Evolutionary conservation across 1,140 invertebrate species (phyloP).

Genomic region (Dendrolimus punctatus): DNA sequence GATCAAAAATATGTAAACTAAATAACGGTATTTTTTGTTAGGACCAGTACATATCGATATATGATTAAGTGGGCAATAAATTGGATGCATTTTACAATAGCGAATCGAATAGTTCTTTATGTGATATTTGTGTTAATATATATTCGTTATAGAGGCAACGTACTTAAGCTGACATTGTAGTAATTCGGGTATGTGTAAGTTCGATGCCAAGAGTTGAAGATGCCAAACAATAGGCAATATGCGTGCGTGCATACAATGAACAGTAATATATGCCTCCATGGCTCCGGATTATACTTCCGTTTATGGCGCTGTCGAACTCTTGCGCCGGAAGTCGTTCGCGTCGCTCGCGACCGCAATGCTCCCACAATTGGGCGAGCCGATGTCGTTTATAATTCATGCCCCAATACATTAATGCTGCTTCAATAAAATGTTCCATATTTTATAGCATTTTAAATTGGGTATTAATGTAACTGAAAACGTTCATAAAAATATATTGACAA

Average conservation of each 20-base stretch:
- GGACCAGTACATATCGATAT: too few species aligned
- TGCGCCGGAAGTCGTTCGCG: slow-evolving; percentile 43
- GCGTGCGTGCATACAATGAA: slow-evolving; percentile 14
- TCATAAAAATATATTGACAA: too few species aligned
- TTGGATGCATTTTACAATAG: slow-evolving; percentile 1
- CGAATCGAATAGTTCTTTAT: slow-evolving; percentile 31
- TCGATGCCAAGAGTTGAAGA: slow-evolving; percentile 62
- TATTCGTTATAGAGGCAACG: slow-evolving; percentile 47
- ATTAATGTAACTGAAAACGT: too few species aligned
- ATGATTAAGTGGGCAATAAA: too few species aligned
- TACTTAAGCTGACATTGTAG: slow-evolving; percentile 55
- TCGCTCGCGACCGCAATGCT: not conserved
- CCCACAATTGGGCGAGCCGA: not conserved
- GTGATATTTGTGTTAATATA: slow-evolving; percentile 41
- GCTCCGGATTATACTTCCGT: slow-evolving; percentile 39
- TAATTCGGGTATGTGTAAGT: slow-evolving; percentile 40
- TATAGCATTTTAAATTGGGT: too few species aligned
- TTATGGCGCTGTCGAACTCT: slow-evolving; percentile 44
- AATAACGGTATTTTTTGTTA: too few species aligned
- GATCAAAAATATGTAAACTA: too few species aligned
- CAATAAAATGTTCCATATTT: too few species aligned
- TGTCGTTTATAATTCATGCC: not conserved
- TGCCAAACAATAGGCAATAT: slow-evolving; percentile 68
- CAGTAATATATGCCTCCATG: slow-evolving; percentile 13
- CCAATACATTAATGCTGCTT: too few species aligned